Conservation (phyloP, 2,888 invertebrate genomes). For the Drosophila phalerata region DNA sequence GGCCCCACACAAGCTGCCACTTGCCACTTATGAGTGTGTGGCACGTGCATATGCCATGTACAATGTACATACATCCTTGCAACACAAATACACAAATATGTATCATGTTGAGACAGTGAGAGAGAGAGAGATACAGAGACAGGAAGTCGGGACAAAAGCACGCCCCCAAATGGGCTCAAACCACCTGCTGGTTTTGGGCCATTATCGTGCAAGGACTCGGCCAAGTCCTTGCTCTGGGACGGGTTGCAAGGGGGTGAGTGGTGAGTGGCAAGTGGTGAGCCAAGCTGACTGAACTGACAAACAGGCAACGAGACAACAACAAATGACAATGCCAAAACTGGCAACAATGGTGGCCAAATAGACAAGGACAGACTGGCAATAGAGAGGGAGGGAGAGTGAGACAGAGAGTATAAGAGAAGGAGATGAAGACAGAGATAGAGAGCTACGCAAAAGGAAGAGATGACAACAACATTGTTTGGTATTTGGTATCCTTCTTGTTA, state of each 20-base stretch:
- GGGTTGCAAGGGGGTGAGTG: conserved; percentile 9
- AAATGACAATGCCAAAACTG: conserved; percentile 65
- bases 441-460: conserved; percentile 33
- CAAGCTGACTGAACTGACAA: conserved; percentile 64
- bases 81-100: conserved; percentile 9
- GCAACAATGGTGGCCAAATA: conserved; percentile 65
- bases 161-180: conserved; percentile 60
- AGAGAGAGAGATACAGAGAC: conserved; percentile 38
- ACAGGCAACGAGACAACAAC: conserved; percentile 65
- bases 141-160: conserved; percentile 56
- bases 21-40: conserved; percentile 61
- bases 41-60: conserved; percentile 57
- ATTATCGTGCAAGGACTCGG: conserved; percentile 60
- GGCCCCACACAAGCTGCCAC: conserved; percentile 37
- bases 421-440: conserved; percentile 18
- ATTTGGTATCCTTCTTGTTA: conserved; percentile 71
- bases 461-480: conserved; percentile 71
- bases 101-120: conserved; percentile 4
- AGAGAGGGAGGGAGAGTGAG: conserved; percentile 38
- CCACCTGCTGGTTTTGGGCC: conserved; percentile 75
- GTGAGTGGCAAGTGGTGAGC: conserved; percentile 11
- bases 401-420: conserved; percentile 27
- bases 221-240: conserved; percentile 25
- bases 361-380: conserved; percentile 45
- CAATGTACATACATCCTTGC: conserved; percentile 14